These are phyloP conservation scores for Hipposideros larvatus DNA, from an alignment of 2,797 vertebrate species.

Conservation along the genomic window DNA sequence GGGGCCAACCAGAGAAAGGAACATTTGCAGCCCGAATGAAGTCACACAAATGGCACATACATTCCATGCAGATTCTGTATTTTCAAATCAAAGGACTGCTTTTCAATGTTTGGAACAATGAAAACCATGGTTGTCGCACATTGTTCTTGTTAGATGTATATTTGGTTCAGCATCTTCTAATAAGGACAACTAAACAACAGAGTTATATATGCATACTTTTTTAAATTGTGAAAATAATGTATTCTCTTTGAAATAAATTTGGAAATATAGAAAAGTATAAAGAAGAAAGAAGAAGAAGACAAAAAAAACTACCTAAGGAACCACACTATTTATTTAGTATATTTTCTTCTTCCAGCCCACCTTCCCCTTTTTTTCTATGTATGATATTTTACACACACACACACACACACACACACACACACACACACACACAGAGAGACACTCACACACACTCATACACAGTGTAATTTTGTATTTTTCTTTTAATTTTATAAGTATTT, in stretches of 20 bases:
- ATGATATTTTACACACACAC: neutral
- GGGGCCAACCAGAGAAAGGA: neutral
- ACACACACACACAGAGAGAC: neutral
- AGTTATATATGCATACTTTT: neutral
- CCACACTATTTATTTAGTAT: neutral
- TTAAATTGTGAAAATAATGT: neutral
- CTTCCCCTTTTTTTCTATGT: neutral
- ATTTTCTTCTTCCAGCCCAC: neutral
- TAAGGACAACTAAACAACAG: neutral
- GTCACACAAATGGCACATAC: neutral
- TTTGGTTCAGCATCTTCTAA: neutral
- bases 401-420: neutral
- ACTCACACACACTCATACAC: neutral
- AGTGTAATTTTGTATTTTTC: neutral
- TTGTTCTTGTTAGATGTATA: neutral
- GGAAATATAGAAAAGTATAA: neutral
- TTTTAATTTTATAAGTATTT: conserved; percentile 23
- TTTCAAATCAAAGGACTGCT: neutral
- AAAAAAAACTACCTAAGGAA: neutral
- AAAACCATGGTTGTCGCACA: neutral
- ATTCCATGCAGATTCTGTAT: neutral
- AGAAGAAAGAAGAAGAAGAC: neutral
- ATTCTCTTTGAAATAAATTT: conserved; percentile 30
- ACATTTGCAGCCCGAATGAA: neutral
- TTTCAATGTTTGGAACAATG: neutral